Evolutionary conservation across 2,113 vertebrate genomes (phyloP).

Genomic region (Siphamia tubifer): DNA sequence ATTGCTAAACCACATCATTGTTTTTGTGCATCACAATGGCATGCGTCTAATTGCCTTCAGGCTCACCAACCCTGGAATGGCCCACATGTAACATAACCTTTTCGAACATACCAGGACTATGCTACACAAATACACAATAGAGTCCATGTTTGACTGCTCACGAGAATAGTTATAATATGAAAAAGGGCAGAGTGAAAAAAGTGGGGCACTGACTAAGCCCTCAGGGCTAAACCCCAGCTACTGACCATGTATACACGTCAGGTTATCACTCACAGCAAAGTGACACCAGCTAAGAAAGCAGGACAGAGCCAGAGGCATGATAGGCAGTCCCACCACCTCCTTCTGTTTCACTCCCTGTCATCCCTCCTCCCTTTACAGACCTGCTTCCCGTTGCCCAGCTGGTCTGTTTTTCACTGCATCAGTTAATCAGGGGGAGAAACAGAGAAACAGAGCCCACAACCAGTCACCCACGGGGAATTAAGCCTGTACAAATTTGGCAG

Average conservation of each 20-base stretch:
- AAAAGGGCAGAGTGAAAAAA: conserved; percentile 18
- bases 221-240: conserved; percentile 28
- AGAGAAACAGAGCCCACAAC: conserved; percentile 55
- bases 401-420: conserved; percentile 66
- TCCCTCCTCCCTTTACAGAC: conserved; percentile 30
- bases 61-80: neutral
- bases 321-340: conserved; percentile 16
- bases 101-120: neutral
- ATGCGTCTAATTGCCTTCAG: neutral
- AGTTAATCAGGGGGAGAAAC: conserved; percentile 62
- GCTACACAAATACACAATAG: neutral
- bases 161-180: conserved; percentile 3
- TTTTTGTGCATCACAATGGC: no score
- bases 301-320: conserved; percentile 40
- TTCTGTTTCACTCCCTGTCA: conserved; percentile 10
- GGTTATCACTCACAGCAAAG: conserved; percentile 21
- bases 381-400: conserved; percentile 61
- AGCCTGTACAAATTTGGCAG: conserved; percentile 55
- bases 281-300: conserved; percentile 42
- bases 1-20: no score
- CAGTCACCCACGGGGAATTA: conserved; percentile 59
- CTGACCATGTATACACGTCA: conserved; percentile 36
- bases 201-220: conserved; percentile 40
- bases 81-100: neutral
- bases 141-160: neutral